Percentiles rank a stretch among this genome's conserved stretches.
These are phyloP conservation scores for Tricholauxania praeusta DNA, from an alignment of 2,888 invertebrate species.

Conservation along the genomic window DNA sequence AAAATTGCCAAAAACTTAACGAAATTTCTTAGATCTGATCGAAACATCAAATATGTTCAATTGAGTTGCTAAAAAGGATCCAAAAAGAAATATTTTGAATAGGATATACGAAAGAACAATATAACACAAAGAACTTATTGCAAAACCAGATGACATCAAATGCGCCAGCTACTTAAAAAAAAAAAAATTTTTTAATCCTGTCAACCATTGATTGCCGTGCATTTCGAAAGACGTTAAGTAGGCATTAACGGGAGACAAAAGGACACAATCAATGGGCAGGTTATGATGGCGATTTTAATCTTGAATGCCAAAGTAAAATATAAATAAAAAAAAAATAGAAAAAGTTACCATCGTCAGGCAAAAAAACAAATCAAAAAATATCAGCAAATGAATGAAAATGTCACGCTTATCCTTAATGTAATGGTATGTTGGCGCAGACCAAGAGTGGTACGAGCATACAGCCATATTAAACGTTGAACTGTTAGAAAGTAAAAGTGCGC, in stretches of 20 bases:
- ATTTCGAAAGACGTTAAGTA: constrained; percentile 39
- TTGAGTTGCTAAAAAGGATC: constrained; percentile 44
- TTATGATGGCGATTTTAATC: constrained; percentile 52
- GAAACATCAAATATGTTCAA: constrained; percentile 48
- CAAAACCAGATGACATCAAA: constrained; percentile 20
- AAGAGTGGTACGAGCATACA: constrained; percentile 37
- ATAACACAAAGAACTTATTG: constrained; percentile 21
- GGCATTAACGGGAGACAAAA: constrained; percentile 39
- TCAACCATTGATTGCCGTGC: constrained; percentile 62
- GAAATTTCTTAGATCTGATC: constrained; percentile 21
- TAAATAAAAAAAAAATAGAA: constrained; percentile 28
- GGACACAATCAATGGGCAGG: constrained; percentile 11
- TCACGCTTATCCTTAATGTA: constrained; percentile 62
- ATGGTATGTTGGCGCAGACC: constrained; percentile 40
- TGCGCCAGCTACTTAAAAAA: constrained; percentile 39
- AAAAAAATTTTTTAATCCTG: constrained; percentile 56
- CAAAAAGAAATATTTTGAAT: constrained; percentile 12
- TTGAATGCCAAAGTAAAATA: constrained; percentile 30
- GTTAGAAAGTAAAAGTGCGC: constrained; percentile 22
- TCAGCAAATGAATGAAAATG: constrained; percentile 63
- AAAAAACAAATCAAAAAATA: constrained; percentile 46
- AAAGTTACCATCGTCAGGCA: constrained; percentile 35
- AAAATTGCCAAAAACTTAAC: too few relatives aligned
- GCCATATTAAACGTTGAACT: neutral
- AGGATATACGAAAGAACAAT: constrained; percentile 44